Conservation (phyloP, 2,113 vertebrate species). For the Rhinichthys klamathensis region DNA sequence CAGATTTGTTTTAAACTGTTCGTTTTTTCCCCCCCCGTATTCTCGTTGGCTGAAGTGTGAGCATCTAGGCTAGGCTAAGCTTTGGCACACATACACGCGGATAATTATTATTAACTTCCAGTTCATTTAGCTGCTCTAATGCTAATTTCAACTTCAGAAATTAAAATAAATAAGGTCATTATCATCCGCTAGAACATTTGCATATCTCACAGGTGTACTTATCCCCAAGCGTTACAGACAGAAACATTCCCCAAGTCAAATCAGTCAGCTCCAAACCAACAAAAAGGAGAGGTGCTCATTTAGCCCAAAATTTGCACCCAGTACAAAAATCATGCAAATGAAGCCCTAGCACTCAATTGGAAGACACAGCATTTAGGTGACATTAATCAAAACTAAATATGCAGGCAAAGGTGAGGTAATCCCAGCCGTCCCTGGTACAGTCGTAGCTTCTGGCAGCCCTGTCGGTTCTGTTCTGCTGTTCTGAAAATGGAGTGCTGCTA, state of each 20-base stretch:
- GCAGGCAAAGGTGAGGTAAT: slow-evolving; percentile 83
- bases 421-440: slow-evolving; percentile 75
- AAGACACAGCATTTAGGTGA: slow-evolving; percentile 83
- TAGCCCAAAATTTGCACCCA: slow-evolving; percentile 74
- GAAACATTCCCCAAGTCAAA: slow-evolving; percentile 69
- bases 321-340: slow-evolving; percentile 87
- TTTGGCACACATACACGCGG: slow-evolving; percentile 52
- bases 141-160: slow-evolving; percentile 79
- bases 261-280: slow-evolving; percentile 75
- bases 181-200: slow-evolving; percentile 73
- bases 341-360: slow-evolving; percentile 75
- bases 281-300: slow-evolving; percentile 66
- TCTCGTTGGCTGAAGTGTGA: slow-evolving; percentile 55
- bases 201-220: slow-evolving; percentile 83
- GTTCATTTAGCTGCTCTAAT: slow-evolving; percentile 75
- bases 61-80: slow-evolving; percentile 63
- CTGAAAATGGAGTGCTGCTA: background rate
- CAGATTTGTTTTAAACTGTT: slow-evolving; percentile 66
- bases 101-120: slow-evolving; percentile 77
- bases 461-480: slow-evolving; percentile 56
- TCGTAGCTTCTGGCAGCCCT: slow-evolving; percentile 70
- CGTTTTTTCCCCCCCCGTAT: slow-evolving; percentile 49
- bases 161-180: slow-evolving; percentile 84
- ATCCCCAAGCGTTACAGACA: slow-evolving; percentile 67
- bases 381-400: slow-evolving; percentile 85